phyloP scores from a whole-genome alignment of 2,113 vertebrate genomes.

The Pterocles orientalis region DNA sequence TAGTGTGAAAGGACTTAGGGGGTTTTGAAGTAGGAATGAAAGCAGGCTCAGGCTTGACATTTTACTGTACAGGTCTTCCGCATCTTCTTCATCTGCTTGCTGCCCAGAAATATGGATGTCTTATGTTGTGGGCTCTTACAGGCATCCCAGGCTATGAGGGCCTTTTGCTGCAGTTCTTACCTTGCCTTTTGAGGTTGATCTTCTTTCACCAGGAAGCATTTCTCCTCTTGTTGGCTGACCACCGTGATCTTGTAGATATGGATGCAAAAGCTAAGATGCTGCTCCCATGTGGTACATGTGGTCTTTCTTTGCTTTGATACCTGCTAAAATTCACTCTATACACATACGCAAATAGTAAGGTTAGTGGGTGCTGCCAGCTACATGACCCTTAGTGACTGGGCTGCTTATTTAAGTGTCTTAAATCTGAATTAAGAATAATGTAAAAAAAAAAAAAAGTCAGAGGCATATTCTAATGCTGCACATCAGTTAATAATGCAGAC shows the following conservation, averaged over 20 bases:
- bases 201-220: not conserved
- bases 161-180: not conserved
- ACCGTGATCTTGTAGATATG: not conserved
- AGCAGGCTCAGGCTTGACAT: not conserved
- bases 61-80: not conserved
- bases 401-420: not conserved
- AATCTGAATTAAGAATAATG: not conserved
- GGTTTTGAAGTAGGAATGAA: not conserved
- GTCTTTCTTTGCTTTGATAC: not conserved
- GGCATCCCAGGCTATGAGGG: not conserved
- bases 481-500: not conserved
- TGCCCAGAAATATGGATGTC: not conserved
- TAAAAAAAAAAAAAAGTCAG: not conserved
- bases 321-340: not conserved
- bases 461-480: not conserved
- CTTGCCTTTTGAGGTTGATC: not conserved
- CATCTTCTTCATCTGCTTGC: rapidly evolving
- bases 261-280: not conserved
- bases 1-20: not conserved
- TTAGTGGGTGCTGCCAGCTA: not conserved
- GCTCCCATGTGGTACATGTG: not conserved
- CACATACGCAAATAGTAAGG: not conserved
- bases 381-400: not conserved
- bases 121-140: not conserved
- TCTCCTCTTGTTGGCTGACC: not conserved